These are phyloP conservation scores for Trogon melanurus DNA, from an alignment of 2,113 vertebrate genomes.

Conservation along the genomic window DNA sequence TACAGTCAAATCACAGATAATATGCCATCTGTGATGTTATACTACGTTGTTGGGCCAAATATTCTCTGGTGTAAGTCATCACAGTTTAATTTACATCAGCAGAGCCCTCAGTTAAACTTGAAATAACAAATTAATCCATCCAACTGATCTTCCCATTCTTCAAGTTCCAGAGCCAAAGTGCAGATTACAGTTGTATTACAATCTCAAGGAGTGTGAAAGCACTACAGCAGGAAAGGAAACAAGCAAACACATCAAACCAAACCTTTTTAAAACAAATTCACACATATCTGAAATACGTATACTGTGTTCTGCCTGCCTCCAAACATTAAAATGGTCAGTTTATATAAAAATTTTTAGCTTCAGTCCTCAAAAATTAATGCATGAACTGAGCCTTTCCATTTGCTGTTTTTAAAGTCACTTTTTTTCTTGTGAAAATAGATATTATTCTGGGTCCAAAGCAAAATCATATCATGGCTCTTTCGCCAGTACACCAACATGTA, in stretches of 20 bases:
- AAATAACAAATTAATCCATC: background rate
- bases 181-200: background rate
- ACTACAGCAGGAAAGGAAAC: background rate
- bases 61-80: background rate
- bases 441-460: background rate
- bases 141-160: background rate
- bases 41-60: background rate
- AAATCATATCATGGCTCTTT: background rate
- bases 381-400: background rate
- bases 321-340: background rate
- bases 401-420: background rate
- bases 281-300: background rate
- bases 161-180: background rate
- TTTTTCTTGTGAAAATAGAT: background rate
- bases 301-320: background rate
- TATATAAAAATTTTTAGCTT: background rate
- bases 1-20: slow-evolving; percentile 22
- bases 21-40: slow-evolving; percentile 31
- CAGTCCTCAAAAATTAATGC: background rate
- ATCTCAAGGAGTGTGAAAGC: background rate
- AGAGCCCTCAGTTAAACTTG: background rate
- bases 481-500: background rate
- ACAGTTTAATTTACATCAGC: background rate
- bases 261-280: background rate
- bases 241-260: background rate